Evolutionary conservation across 2,888 invertebrate genomes (phyloP), one percentile per base, ranked within the genome.

Genomic region (Eristalinus sepulchralis): DNA sequence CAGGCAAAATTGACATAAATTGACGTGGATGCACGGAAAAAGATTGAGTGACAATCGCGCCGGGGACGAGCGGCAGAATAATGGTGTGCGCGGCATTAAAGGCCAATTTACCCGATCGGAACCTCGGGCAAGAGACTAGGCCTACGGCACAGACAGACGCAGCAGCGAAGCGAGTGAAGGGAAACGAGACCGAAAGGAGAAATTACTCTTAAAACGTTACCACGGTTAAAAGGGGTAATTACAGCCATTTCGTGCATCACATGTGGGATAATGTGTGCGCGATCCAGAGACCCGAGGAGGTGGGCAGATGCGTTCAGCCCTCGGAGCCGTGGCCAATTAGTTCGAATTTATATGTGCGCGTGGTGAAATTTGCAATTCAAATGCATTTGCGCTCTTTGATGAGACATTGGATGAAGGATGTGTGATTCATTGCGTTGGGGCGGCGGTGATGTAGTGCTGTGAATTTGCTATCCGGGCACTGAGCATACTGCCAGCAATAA

Each of bases 1-100:
- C 83, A 79, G 67, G 78, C 66, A 78, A 86, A 86, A 83, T 86
- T 86, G 86, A 86, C 86, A 83, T 86, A 83, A 86, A 86, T 86
- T 86, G 86, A 86, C 86, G 75, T 79, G 73, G 83, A 83, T 78
- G 78, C 78, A 79, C 67, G 62, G 72, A 79, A 78, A 76, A 79
- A 75, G 75, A 86, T 86, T 86, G 83, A 86, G 86, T 86, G 86
- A 86, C 86, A 86, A 86, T 78, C 83, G 75, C 57, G 8, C 20
- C n/a, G 5, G 4, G 5, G 36, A 31, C 57, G 39, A 59, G 31
- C 22, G 13, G 34, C n/a, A n/a, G 70, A 75, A 86, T 86, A 83
- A 86, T 86, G 83, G 83, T 73, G 75, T 75, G 78, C 62, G 72
- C 78, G 39, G 73, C 71, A 86, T 78, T 85, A 83, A 86, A 86